Percentiles rank a stretch among this genome's conserved stretches.
phyloP scores from a whole-genome alignment of 2,797 vertebrate genomes.

The Atherinosoma microstoma region DNA sequence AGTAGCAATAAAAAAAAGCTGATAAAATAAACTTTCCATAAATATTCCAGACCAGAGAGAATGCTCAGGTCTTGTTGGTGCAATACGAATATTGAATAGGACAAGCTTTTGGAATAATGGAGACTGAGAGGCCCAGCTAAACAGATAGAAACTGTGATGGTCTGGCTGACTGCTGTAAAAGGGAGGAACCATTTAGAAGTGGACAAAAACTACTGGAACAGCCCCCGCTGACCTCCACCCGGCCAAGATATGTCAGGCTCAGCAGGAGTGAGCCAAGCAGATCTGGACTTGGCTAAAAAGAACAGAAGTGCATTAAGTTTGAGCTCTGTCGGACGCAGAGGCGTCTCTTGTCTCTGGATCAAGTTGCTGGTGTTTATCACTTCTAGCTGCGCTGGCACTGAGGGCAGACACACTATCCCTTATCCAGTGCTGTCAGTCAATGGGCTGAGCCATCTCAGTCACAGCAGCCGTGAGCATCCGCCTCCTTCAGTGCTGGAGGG shows the following conservation, averaged over 20 bases:
- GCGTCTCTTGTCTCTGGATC: slow-evolving; percentile 90
- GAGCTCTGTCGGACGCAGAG: slow-evolving; percentile 89
- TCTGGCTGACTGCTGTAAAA: slow-evolving; percentile 35
- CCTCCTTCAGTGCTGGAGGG: slow-evolving; percentile 68
- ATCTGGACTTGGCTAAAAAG: slow-evolving; percentile 69
- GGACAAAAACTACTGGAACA: slow-evolving; percentile 27
- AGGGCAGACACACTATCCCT: slow-evolving; percentile 92
- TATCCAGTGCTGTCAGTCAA: slow-evolving; percentile 93
- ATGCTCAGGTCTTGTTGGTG: slow-evolving; percentile 70
- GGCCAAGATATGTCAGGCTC: slow-evolving; percentile 39
- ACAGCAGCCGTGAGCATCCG: slow-evolving; percentile 67
- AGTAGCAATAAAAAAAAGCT: slow-evolving; percentile 81
- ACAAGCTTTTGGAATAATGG: slow-evolving; percentile 69
- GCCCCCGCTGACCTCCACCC: slow-evolving; percentile 58
- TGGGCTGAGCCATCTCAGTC: slow-evolving; percentile 79
- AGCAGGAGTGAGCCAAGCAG: slow-evolving; percentile 46
- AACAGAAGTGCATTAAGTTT: slow-evolving; percentile 89
- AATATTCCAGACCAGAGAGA: slow-evolving; percentile 78
- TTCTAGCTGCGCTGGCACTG: slow-evolving; percentile 90
- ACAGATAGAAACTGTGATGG: slow-evolving; percentile 81
- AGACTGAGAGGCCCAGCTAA: slow-evolving; percentile 56
- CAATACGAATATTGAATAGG: slow-evolving; percentile 74
- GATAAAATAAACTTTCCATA: slow-evolving; percentile 84
- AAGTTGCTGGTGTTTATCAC: slow-evolving; percentile 96
- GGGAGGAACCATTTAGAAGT: slow-evolving; percentile 39